Percentiles rank a stretch among this genome's conserved stretches.
phyloP scores from a whole-genome alignment of 2,113 vertebrate species.

The Perca schrenkii region DNA sequence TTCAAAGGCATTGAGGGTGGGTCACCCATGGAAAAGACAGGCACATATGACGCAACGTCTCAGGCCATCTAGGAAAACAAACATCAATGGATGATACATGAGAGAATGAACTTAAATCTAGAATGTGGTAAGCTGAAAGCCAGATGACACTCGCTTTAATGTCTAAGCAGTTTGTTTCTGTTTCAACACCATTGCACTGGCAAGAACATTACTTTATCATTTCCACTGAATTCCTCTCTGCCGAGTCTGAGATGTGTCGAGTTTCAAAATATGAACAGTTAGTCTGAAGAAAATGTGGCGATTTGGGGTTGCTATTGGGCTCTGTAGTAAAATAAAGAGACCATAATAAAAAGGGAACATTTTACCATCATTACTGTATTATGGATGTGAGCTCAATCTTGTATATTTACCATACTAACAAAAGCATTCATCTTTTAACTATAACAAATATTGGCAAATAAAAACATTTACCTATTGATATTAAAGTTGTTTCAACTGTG shows the following conservation, averaged over 20 bases:
- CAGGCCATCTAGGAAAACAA: conserved; percentile 65
- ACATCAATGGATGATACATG: conserved; percentile 56
- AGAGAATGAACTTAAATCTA: conserved; percentile 35
- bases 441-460: neutral
- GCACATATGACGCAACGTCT: conserved; percentile 61
- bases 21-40: conserved; percentile 50
- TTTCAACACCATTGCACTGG: conserved; percentile 21
- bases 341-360: neutral
- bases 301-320: neutral
- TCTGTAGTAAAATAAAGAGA: neutral
- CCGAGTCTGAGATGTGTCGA: neutral
- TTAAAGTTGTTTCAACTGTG: neutral
- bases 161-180: conserved; percentile 45
- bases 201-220: conserved; percentile 20
- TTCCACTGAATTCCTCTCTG: conserved; percentile 2
- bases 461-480: neutral
- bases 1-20: conserved; percentile 52
- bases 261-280: conserved; percentile 6
- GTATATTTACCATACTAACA: neutral
- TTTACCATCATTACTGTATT: neutral
- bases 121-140: conserved; percentile 47
- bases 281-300: neutral
- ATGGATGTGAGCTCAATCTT: neutral
- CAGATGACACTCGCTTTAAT: conserved; percentile 55
- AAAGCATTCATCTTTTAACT: neutral